Conservation (phyloP, 2,888 invertebrate species). For the Caenorhabditis sinica region DNA sequence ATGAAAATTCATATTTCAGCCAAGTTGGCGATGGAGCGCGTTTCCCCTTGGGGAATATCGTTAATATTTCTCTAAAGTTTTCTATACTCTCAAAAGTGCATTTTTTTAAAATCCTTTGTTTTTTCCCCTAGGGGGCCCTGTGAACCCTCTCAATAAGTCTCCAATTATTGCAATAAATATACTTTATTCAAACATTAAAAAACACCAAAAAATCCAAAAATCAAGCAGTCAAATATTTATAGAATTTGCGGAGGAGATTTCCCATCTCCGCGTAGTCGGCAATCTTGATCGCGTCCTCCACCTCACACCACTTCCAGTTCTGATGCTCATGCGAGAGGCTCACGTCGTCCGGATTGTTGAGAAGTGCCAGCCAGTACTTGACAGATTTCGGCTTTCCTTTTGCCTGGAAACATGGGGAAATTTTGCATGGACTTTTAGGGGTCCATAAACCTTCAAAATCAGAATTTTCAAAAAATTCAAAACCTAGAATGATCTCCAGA, state of each 20-base stretch:
- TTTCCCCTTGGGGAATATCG: too few species aligned
- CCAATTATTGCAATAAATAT: too few species aligned
- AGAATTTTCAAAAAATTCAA: background rate
- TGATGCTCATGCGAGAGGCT: slow-evolving; percentile 71
- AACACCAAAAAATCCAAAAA: background rate
- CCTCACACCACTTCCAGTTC: slow-evolving; percentile 76
- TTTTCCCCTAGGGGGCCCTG: too few species aligned
- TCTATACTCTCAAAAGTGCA: too few species aligned
- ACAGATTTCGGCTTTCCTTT: slow-evolving; percentile 76
- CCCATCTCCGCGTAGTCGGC: slow-evolving; percentile 80
- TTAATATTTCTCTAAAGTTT: too few species aligned
- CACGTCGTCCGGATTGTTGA: slow-evolving; percentile 73
- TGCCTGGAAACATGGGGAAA: slow-evolving; percentile 41
- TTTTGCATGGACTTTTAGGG: background rate
- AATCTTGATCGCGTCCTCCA: slow-evolving; percentile 77
- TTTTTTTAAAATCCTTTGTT: too few species aligned
- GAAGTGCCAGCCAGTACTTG: slow-evolving; percentile 81
- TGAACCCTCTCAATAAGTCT: too few species aligned
- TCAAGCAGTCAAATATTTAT: background rate
- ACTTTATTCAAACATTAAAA: too few species aligned
- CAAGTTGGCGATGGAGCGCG: too few species aligned
- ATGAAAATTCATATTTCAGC: too few species aligned
- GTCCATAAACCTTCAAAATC: too few species aligned
- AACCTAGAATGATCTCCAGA: too few species aligned
- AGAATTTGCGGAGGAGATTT: slow-evolving; percentile 70